A percentile compares a stretch with the other conserved stretches of the same genome.
Evolutionary conservation across 2,888 invertebrate species (phyloP).

Genomic region (Laspeyria flexula): DNA sequence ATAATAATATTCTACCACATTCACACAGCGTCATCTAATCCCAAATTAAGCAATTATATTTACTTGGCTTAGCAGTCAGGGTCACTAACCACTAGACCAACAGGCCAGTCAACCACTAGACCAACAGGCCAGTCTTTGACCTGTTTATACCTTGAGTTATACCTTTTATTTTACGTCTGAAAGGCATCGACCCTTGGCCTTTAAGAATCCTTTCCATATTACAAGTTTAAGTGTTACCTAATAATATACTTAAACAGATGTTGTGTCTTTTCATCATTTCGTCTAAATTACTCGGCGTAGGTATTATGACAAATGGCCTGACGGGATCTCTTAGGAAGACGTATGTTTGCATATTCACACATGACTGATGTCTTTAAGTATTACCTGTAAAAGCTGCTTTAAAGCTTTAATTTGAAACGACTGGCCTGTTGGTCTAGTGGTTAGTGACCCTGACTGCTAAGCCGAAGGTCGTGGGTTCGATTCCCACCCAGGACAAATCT

Average conservation of each 20-base stretch:
- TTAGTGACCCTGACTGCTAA: too few species aligned
- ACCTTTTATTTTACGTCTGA: not conserved
- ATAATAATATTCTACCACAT: too few species aligned
- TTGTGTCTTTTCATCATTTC: slow-evolving; percentile 11
- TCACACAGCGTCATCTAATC: too few species aligned
- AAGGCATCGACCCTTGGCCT: not conserved
- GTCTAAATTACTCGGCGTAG: slow-evolving; percentile 8
- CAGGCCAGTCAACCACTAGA: too few species aligned
- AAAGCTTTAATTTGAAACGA: too few species aligned
- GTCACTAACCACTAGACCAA: too few species aligned
- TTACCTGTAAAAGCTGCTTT: not conserved
- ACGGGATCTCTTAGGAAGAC: not conserved
- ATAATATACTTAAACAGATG: not conserved
- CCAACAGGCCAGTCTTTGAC: too few species aligned
- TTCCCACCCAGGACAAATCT: too few species aligned
- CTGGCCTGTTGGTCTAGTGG: too few species aligned
- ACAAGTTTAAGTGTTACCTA: not conserved
- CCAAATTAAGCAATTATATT: too few species aligned
- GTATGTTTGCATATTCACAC: not conserved
- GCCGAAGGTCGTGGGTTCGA: too few species aligned
- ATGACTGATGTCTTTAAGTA: not conserved
- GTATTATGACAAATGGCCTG: slow-evolving; percentile 13
- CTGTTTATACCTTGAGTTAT: not conserved
- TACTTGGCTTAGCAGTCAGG: too few species aligned
- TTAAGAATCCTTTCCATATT: not conserved